These are phyloP conservation scores for Garra rufa DNA, from an alignment of 2,113 vertebrate genomes.

Conservation along the genomic window DNA sequence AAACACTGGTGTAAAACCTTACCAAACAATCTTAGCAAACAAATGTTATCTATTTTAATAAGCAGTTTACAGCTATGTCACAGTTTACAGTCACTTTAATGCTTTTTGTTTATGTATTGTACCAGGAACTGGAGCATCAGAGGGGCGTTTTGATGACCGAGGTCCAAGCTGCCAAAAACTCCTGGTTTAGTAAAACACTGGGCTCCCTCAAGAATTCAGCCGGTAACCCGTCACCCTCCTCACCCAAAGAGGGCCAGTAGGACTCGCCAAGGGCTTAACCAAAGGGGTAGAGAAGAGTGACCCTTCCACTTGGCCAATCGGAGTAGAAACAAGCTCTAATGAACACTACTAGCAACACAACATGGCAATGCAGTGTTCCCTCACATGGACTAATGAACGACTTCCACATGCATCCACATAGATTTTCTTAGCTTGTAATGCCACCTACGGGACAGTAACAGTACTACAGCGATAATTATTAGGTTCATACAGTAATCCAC, in stretches of 20 bases:
- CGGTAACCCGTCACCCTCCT: slow-evolving; percentile 81
- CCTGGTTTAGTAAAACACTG: slow-evolving; percentile 99
- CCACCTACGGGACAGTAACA: slow-evolving; percentile 53
- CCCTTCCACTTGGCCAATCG: neutral
- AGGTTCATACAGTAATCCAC: neutral
- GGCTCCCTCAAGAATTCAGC: slow-evolving; percentile 95
- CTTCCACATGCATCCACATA: neutral
- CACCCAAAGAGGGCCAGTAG: slow-evolving; percentile 80
- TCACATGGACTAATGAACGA: slow-evolving; percentile 56
- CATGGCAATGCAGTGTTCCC: slow-evolving; percentile 73
- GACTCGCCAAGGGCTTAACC: slow-evolving; percentile 19
- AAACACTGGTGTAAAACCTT: neutral
- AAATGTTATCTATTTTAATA: neutral
- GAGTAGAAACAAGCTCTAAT: slow-evolving; percentile 40
- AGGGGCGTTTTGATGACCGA: slow-evolving; percentile 95
- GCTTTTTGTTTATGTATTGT: slow-evolving; percentile 29
- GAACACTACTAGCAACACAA: slow-evolving; percentile 55
- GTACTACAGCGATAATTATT: slow-evolving; percentile 48
- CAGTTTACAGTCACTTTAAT: too few relatives aligned
- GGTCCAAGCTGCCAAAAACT: slow-evolving; percentile 98
- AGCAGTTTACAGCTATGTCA: neutral
- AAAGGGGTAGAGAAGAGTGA: neutral
- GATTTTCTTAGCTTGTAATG: neutral
- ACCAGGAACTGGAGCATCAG: slow-evolving; percentile 96
- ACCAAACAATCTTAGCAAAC: neutral